Conservation (phyloP, 2,797 vertebrate genomes). For the Sebastes hopkinsi region DNA sequence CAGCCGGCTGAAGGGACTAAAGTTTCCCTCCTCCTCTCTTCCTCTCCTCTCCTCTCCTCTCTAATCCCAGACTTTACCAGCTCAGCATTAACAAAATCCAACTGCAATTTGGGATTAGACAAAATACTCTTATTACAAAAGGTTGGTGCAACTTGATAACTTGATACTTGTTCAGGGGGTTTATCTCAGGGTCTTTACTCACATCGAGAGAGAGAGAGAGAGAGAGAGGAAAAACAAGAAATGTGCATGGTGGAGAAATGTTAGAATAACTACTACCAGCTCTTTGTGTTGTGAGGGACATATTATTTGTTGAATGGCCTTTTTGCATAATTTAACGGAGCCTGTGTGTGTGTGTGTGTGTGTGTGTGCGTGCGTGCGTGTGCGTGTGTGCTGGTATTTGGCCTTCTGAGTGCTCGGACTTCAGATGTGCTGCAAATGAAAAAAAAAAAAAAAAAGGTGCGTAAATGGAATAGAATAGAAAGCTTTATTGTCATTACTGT, state of each 20-base stretch:
- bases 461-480: conserved; percentile 1
- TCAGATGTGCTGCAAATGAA: conserved; percentile 60
- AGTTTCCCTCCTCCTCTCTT: conserved; percentile 82
- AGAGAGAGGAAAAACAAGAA: conserved; percentile 57
- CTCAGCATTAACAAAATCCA: conserved; percentile 91
- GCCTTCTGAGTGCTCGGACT: conserved; percentile 56
- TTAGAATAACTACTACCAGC: conserved; percentile 53
- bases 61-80: conserved; percentile 92
- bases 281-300: conserved; percentile 69
- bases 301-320: conserved; percentile 75
- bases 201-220: conserved; percentile 43
- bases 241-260: conserved; percentile 60
- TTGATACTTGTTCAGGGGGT: conserved; percentile 82
- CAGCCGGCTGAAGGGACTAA: conserved; percentile 80
- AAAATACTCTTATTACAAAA: conserved; percentile 90
- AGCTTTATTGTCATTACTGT: no score
- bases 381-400: conserved; percentile 51
- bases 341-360: conserved; percentile 32
- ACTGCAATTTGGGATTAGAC: conserved; percentile 94
- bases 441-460: conserved; percentile 30
- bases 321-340: conserved; percentile 77
- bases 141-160: conserved; percentile 86
- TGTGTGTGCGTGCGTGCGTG: not conserved
- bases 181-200: conserved; percentile 78
- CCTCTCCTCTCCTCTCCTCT: conserved; percentile 78